A percentile compares a stretch with the other conserved stretches of the same genome.
Evolutionary conservation across 2,888 invertebrate species (phyloP).

Genomic region (Brachycybe producta): DNA sequence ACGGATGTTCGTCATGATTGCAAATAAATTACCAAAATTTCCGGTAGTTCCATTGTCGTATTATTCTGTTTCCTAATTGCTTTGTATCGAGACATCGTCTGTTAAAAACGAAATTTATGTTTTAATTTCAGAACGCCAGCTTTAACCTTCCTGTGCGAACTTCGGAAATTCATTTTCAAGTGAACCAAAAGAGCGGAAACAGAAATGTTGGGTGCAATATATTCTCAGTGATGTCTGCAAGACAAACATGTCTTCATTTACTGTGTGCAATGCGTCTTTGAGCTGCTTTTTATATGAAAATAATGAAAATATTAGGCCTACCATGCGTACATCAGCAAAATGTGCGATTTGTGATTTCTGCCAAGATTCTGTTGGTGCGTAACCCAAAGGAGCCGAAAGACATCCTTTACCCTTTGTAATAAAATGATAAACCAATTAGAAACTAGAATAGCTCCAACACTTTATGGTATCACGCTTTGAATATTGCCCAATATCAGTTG

Average conservation of each 20-base stretch:
- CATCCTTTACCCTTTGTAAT: conserved; percentile 36
- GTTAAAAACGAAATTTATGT: background rate
- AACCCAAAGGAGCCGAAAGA: conserved; percentile 40
- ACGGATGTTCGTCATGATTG: conserved; percentile 23
- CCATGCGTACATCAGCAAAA: conserved; percentile 48
- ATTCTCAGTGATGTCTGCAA: no score
- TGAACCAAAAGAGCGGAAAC: no score
- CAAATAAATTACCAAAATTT: conserved; percentile 19
- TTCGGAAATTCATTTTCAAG: no score
- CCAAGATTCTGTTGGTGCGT: conserved; percentile 43
- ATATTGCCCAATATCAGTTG: no score
- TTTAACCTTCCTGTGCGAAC: no score
- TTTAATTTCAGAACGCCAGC: no score
- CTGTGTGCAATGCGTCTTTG: no score
- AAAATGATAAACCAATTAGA: conserved; percentile 5
- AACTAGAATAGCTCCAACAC: no score
- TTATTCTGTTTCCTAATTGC: conserved; percentile 16
- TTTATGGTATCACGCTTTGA: no score
- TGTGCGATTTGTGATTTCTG: conserved; percentile 52
- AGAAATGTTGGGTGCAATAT: no score
- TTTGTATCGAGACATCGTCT: conserved; percentile 10
- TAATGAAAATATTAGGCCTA: conserved; percentile 18
- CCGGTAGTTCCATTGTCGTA: conserved; percentile 23
- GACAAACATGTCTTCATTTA: no score
- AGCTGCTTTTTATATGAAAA: conserved; percentile 2